phyloP scores from a whole-genome alignment of 2,888 invertebrate genomes.

The Esperia sulphurella region DNA sequence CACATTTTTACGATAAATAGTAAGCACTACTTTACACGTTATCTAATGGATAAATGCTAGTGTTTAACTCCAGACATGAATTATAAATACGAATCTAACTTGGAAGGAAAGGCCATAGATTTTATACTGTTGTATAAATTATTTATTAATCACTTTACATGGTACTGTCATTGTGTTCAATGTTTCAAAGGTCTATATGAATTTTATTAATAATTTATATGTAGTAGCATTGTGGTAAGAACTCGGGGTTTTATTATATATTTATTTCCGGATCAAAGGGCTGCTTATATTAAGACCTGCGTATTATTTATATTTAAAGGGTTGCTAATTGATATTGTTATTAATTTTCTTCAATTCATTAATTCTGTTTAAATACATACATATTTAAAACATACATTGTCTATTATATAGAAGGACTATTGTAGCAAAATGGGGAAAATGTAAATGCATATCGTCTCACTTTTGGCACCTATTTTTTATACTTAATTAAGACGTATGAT shows the following conservation, averaged over 20 bases:
- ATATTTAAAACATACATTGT: background rate
- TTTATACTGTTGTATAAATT: conserved; percentile 17
- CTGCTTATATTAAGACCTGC: no score
- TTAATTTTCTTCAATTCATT: background rate
- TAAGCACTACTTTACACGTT: background rate
- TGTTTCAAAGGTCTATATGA: conserved; percentile 1
- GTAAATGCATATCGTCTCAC: background rate
- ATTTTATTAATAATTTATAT: conserved; percentile 1
- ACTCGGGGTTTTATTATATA: background rate
- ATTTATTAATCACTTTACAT: background rate
- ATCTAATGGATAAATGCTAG: background rate
- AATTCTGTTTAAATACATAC: background rate
- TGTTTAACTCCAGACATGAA: background rate
- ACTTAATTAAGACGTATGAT: conserved; percentile 12
- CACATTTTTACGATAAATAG: background rate
- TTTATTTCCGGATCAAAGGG: no score
- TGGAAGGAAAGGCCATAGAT: conserved; percentile 26
- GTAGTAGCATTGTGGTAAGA: background rate
- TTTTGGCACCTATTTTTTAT: conserved; percentile 10
- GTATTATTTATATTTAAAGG: background rate
- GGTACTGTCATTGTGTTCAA: conserved; percentile 7
- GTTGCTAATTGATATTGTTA: background rate
- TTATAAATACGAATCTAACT: conserved; percentile 1
- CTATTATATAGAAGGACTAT: background rate
- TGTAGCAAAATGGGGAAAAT: background rate